Conservation (phyloP, 2,888 invertebrate species). For the Coleophora flavipennella region DNA sequence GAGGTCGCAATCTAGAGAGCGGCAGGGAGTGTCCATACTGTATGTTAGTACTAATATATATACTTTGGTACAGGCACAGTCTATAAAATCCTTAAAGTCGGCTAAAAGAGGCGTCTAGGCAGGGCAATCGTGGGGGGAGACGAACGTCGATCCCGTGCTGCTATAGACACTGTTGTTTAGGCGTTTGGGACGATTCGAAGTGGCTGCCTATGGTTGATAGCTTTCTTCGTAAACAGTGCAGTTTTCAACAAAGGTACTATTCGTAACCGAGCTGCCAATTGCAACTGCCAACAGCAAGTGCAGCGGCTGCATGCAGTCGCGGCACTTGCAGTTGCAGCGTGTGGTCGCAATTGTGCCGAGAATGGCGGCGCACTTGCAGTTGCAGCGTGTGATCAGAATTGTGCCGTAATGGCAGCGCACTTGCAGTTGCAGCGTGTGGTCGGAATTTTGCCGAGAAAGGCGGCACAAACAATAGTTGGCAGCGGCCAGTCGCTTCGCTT, state of each 20-base stretch:
- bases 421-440: constrained; percentile 1
- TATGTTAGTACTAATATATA: no score
- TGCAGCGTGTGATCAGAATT: neutral
- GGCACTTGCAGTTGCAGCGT: constrained; percentile 1
- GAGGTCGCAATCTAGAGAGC: no score
- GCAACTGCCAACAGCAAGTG: constrained; percentile 1
- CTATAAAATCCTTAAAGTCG: no score
- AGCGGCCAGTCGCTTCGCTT: neutral
- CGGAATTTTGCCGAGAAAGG: constrained; percentile 1
- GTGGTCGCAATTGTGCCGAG: neutral
- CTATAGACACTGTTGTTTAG: no score
- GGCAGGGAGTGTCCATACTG: no score
- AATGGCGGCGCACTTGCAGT: constrained; percentile 1
- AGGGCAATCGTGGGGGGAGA: no score
- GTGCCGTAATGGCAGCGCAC: neutral
- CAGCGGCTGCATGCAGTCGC: constrained; percentile 2
- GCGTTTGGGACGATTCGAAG: no score
- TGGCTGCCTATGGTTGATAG: no score
- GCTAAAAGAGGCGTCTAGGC: no score
- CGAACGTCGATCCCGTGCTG: no score
- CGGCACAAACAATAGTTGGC: neutral
- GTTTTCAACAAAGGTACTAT: neutral
- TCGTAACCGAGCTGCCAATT: constrained; percentile 2
- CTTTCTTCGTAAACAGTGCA: no score
- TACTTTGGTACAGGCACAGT: no score